phyloP scores from a whole-genome alignment of 2,797 vertebrate genomes.

The Lepilemur septentrionalis region DNA sequence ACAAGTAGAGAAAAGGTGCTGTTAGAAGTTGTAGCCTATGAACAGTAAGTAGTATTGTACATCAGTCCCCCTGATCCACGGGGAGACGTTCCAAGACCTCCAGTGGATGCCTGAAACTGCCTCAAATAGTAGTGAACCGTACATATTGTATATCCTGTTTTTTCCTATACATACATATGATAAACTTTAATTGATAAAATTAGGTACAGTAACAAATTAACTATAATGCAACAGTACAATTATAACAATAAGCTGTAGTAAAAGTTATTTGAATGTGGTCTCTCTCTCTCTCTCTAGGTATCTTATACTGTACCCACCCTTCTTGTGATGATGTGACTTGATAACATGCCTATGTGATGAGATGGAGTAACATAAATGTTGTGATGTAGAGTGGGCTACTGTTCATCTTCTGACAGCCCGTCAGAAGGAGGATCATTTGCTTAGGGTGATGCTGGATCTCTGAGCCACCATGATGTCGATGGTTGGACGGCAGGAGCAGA shows the following conservation, averaged over 20 bases:
- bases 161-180: background rate
- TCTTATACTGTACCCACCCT: background rate
- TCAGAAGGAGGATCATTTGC: background rate
- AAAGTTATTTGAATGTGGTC: background rate
- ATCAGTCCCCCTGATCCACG: accelerated
- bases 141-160: background rate
- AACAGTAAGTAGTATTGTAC: background rate
- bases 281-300: background rate
- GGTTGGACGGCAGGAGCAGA: background rate
- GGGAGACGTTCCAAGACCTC: background rate
- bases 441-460: background rate
- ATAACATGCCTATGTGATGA: background rate
- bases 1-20: constrained; percentile 25
- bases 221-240: background rate
- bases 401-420: background rate
- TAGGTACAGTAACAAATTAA: background rate
- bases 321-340: background rate
- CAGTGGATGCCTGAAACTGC: background rate
- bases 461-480: background rate
- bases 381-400: background rate
- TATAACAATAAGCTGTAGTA: background rate
- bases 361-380: too few species aligned
- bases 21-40: constrained; percentile 39
- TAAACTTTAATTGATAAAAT: background rate
- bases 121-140: background rate